A percentile compares a stretch with the other conserved stretches of the same genome.
These are phyloP conservation scores for Mylabris phalerata DNA, from an alignment of 1,140 invertebrate species.

Conservation along the genomic window DNA sequence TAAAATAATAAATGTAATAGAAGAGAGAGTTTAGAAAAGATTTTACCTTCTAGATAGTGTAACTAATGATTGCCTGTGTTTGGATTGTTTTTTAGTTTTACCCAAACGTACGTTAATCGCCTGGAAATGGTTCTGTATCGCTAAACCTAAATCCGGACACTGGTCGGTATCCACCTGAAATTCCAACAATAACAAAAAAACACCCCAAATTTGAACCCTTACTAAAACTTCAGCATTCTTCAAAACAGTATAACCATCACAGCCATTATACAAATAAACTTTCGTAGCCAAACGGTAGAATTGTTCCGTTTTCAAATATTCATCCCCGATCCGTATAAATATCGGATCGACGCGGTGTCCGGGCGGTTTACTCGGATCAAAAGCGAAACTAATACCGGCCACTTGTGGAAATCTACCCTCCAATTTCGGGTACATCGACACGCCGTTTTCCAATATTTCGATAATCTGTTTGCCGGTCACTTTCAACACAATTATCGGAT, in stretches of 20 bases:
- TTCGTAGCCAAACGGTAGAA: conserved; percentile 75
- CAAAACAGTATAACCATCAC: conserved; percentile 80
- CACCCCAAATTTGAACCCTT: too few species aligned
- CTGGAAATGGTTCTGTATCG: conserved; percentile 83
- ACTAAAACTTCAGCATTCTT: conserved; percentile 55
- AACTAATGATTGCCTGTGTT: conserved; percentile 76
- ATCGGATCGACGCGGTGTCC: conserved; percentile 63
- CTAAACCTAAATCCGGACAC: conserved; percentile 71
- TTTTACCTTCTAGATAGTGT: conserved; percentile 65
- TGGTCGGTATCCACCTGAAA: conserved; percentile 61
- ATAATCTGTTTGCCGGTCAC: conserved; percentile 54
- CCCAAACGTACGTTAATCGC: conserved; percentile 72
- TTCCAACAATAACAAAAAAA: too few species aligned
- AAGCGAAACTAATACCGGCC: conserved; percentile 75
- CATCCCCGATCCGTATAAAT: conserved; percentile 75
- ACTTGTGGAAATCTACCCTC: conserved; percentile 79
- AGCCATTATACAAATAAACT: conserved; percentile 67
- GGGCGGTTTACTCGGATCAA: conserved; percentile 66
- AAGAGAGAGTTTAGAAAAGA: neutral
- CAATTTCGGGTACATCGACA: conserved; percentile 66
- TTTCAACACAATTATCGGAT: conserved; percentile 69
- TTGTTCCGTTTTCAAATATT: conserved; percentile 67
- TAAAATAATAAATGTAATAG: too few species aligned
- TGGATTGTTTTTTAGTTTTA: conserved; percentile 60
- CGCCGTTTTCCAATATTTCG: conserved; percentile 70